Evolutionary conservation across 2,113 vertebrate genomes (phyloP), one percentile per base, ranked within the genome.

Genomic region (Anser brachyrhynchus): DNA sequence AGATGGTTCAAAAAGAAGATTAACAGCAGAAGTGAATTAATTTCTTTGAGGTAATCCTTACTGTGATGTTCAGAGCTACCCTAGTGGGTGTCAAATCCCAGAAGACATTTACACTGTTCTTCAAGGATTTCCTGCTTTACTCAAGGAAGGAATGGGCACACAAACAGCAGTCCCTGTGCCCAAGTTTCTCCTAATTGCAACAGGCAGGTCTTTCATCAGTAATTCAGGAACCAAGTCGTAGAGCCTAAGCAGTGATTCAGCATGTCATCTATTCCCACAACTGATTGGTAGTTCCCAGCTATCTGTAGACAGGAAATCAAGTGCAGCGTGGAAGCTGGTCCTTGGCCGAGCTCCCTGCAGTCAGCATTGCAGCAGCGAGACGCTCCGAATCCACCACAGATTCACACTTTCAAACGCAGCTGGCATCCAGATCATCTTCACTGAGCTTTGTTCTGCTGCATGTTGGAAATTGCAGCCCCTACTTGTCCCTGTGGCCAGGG

Each of bases 11-110:
- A 95, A 95, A 92, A 84, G 39, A 96, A 90, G 67, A 92, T 87
- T 55, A 90, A 95, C 92, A 96, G 91, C 87, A 92, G 89, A 95
- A 97, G 41, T 87, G 89, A 94, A 92, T 91, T 87, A 0, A 88
- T 92, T 96, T 91, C 81, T 96, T 89, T 97, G 97, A 97, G 97
- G 97, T 97, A 97, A 96, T 97, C 83, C 92, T 96, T 91, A 93
- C 92, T 83, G 75, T 64, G 80, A 84, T 93, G 87, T 93, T 97
- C 73, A 94, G 79, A 96, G 94, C 92, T 95, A 89, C 94, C 93
- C 69, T 71, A 66, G 62, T 0, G 21, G 51, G 87, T 92, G 59
- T 75, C 69, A 62, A 44, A 82, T 79, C 55, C 54, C 86, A 93
- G 43, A 91, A 94, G 28, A 55, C 0, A 0, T 77, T 87, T 92